These are phyloP conservation scores for Todiramphus saurophagus DNA, from an alignment of 2,113 vertebrate genomes.

Conservation along the genomic window DNA sequence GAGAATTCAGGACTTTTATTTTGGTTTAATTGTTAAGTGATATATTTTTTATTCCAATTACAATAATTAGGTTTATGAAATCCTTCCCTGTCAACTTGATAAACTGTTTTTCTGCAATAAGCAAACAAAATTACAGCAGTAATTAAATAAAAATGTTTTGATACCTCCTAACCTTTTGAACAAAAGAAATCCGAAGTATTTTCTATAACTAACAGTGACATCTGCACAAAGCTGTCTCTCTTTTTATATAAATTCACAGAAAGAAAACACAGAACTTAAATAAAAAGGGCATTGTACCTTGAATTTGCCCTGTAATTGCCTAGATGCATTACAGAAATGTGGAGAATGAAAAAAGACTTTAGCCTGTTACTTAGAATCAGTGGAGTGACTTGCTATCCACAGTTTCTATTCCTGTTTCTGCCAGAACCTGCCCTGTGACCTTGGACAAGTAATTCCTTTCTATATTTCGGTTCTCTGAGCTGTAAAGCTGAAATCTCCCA, in stretches of 20 bases:
- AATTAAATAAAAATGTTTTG: constrained; percentile 58
- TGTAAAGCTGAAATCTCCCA: background rate
- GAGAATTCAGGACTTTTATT: background rate
- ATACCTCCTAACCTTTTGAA: constrained; percentile 20
- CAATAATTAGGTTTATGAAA: background rate
- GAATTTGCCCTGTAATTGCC: background rate
- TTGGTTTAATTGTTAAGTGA: background rate
- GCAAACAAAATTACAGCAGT: background rate
- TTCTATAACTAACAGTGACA: background rate
- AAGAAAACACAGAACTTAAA: background rate
- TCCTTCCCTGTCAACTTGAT: background rate
- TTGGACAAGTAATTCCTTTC: background rate
- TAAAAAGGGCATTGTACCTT: background rate
- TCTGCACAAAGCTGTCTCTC: background rate
- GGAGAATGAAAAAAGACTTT: background rate
- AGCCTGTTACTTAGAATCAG: background rate
- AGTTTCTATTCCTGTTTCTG: background rate
- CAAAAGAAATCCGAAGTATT: constrained; percentile 12
- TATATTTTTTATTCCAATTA: background rate
- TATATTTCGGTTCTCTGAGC: background rate
- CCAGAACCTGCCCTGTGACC: background rate
- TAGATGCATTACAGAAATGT: background rate
- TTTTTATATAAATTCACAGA: background rate
- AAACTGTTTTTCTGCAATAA: constrained; percentile 29
- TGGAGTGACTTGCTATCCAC: background rate